These are phyloP conservation scores for Philaethria dido DNA, from an alignment of 2,888 invertebrate species.

Conservation along the genomic window DNA sequence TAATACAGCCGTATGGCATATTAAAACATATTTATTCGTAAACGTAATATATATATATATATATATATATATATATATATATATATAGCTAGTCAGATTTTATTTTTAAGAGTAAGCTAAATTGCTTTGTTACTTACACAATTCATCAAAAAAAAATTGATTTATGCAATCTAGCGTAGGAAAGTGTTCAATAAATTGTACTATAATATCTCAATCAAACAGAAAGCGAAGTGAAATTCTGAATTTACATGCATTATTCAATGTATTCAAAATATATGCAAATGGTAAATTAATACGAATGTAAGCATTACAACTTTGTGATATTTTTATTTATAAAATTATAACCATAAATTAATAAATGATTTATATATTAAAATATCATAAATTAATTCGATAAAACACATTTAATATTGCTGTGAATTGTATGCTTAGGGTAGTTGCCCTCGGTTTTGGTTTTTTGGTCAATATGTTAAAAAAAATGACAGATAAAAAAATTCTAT, in stretches of 20 bases:
- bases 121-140: not conserved
- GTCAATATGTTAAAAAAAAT: too few species aligned
- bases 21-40: not conserved
- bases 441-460: too few species aligned
- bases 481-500: too few species aligned
- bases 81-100: not conserved
- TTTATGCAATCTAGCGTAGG: slow-evolving; percentile 14
- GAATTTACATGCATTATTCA: not conserved
- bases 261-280: slow-evolving; percentile 19
- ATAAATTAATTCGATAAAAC: too few species aligned
- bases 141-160: slow-evolving; percentile 9
- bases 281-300: slow-evolving; percentile 21
- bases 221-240: slow-evolving; percentile 31
- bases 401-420: too few species aligned
- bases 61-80: not conserved
- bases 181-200: slow-evolving; percentile 22
- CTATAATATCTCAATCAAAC: slow-evolving; percentile 17
- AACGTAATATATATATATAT: too few species aligned
- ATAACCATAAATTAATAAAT: not conserved
- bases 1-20: not conserved
- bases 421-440: too few species aligned
- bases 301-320: not conserved
- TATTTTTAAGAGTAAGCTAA: not conserved
- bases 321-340: slow-evolving; percentile 15
- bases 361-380: not conserved